These are phyloP conservation scores for Trachelus iudaicus DNA, from an alignment of 2,888 invertebrate genomes.

Conservation along the genomic window DNA sequence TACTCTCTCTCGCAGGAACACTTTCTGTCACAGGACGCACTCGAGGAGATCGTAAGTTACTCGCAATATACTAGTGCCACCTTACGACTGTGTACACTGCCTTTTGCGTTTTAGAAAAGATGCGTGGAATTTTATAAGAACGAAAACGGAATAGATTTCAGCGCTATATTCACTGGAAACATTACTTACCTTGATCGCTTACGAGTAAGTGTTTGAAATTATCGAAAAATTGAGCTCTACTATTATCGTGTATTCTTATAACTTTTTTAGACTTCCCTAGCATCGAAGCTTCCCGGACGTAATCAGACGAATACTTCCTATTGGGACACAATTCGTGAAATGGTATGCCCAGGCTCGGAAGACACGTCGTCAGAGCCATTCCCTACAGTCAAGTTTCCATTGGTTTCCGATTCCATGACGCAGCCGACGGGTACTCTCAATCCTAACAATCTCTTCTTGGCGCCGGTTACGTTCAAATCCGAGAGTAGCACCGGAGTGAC, in stretches of 20 bases:
- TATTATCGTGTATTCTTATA: not conserved
- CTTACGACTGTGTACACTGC: not conserved
- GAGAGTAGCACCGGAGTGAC: conserved; percentile 54
- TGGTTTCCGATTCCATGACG: conserved; percentile 80
- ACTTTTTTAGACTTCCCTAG: conserved; percentile 71
- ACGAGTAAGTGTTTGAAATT: conserved; percentile 66
- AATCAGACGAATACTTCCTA: conserved; percentile 81
- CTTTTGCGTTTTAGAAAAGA: conserved; percentile 69
- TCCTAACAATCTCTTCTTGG: conserved; percentile 83
- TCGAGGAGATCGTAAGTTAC: conserved; percentile 79
- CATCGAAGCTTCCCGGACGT: conserved; percentile 81
- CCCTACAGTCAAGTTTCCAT: conserved; percentile 74
- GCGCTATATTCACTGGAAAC: conserved; percentile 76
- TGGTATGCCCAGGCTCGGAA: conserved; percentile 79
- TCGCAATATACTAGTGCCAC: not conserved
- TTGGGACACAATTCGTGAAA: conserved; percentile 83
- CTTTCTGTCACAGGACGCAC: conserved; percentile 81
- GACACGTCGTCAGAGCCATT: conserved; percentile 70
- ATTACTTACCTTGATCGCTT: conserved; percentile 87
- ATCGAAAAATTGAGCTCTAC: too few relatives aligned
- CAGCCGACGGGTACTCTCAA: conserved; percentile 74
- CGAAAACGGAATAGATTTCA: conserved; percentile 76
- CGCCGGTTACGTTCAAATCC: conserved; percentile 68
- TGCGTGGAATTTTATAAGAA: conserved; percentile 86
- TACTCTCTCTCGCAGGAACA: conserved; percentile 87